Base-by-base conservation (phyloP, 2,797 vertebrate species). In the Sciurus carolinensis region DNA sequence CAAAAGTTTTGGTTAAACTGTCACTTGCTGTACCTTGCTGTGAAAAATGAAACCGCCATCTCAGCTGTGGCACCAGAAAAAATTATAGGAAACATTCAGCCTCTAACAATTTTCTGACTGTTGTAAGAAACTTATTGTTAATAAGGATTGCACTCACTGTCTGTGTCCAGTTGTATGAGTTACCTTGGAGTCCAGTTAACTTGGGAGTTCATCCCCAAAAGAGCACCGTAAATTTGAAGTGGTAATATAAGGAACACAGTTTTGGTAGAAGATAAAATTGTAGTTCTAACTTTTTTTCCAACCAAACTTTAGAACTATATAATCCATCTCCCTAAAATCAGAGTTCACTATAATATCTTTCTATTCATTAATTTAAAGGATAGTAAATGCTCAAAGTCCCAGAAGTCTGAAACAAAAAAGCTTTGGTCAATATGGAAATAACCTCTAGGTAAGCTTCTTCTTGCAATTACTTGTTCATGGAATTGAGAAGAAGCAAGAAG, bases 361-460 rank as follows among this genome's bases (percentile, higher is more conserved):
- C 50, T 69, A 77, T 3, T 1, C 26, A 81, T 81, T 86, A 81
- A 88, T 69, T 75, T 85, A 91, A 33, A 86, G 24, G 28, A 79
- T 20, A 85, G 64, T 15, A 83, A 64, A 79, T 77, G 22, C 8
- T 7, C 33, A 67, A 82, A 92, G 11, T 36, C 33, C 20, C 4
- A 92, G 17, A 72, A 50, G 5, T 85, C 33, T 81, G 30, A 52
- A 69, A 94, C 3, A 73, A 75, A 93, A 91, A 84, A 80, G 47
- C 3, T 77, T 54, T 50, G 11, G 26, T 71, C 17, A 64, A 59
- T 4, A 76, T 75, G 52, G 72, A 72, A 77, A 66, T 82, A 71
- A 87, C 24, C 26, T 76, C 7, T 80, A 59, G 15, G 10, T 81
- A 83, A 90, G 24, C 44, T 22, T 73, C 0, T 59, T 69, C 0